phyloP scores from a whole-genome alignment of 1,140 invertebrate genomes.

The Chironomus striatipennis region DNA sequence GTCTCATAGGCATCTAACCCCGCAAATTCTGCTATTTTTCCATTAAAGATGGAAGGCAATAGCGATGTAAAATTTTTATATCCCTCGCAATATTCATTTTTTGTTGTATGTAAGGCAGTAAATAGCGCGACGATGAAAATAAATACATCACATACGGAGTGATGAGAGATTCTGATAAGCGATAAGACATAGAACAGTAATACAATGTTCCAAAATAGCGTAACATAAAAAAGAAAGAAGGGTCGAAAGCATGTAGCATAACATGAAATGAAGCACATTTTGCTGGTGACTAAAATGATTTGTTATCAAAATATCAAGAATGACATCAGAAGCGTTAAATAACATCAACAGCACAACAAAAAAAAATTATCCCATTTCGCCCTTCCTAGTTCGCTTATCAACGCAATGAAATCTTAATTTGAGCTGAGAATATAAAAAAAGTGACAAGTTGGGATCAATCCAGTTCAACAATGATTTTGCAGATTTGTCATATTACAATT shows the following conservation, averaged over 20 bases:
- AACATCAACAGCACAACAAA: not conserved
- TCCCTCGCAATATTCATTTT: not conserved
- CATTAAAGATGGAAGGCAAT: not conserved
- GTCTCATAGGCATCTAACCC: not conserved
- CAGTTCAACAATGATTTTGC: constrained; percentile 21
- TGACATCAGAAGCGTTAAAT: constrained; percentile 18
- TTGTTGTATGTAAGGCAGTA: not conserved
- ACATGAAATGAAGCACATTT: not conserved
- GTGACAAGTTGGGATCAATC: constrained; percentile 13
- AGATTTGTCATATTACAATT: not conserved
- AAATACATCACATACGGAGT: constrained; percentile 18
- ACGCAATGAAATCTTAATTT: not conserved
- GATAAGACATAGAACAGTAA: constrained; percentile 11
- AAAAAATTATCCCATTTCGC: constrained; percentile 16
- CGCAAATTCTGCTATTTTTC: not conserved
- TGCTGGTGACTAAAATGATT: constrained; percentile 16
- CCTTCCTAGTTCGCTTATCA: not conserved
- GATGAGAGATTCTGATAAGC: constrained; percentile 4
- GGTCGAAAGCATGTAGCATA: not conserved
- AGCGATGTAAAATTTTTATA: not conserved
- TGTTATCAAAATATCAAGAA: constrained; percentile 8
- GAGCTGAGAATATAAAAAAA: not conserved
- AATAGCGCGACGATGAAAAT: constrained; percentile 18
- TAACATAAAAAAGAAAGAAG: not conserved
- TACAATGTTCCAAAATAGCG: not conserved